These are phyloP conservation scores for Hirtodrosophila alboralis DNA, from an alignment of 2,888 invertebrate genomes.

Conservation along the genomic window DNA sequence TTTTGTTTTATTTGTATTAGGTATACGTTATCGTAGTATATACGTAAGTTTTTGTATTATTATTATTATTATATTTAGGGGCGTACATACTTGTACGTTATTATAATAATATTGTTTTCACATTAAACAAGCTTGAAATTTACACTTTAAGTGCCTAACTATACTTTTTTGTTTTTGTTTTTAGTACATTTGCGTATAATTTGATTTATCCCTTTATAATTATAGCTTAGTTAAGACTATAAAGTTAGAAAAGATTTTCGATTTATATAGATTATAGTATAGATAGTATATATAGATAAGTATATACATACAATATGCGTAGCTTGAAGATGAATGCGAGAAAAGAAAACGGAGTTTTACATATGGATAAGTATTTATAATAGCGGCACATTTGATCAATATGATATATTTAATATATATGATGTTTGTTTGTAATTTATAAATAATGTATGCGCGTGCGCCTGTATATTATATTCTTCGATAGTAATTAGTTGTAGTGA, in stretches of 20 bases:
- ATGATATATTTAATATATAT: conserved; percentile 22
- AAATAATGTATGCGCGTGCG: conserved; percentile 25
- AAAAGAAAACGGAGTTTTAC: conserved; percentile 19
- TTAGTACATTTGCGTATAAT: conserved; percentile 66
- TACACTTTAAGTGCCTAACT: conserved; percentile 72
- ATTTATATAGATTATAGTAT: conserved; percentile 17
- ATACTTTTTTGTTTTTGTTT: too few species aligned
- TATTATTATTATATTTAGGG: conserved; percentile 19
- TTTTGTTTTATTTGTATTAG: conserved; percentile 35
- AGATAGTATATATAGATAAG: conserved; percentile 16
- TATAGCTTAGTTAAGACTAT: conserved; percentile 40
- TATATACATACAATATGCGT: conserved; percentile 33
- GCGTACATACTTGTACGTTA: conserved; percentile 18
- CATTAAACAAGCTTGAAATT: conserved; percentile 46
- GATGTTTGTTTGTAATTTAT: conserved; percentile 18
- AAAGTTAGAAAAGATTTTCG: conserved; percentile 43
- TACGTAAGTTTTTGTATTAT: conserved; percentile 33
- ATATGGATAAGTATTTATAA: conserved; percentile 9
- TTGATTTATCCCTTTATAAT: conserved; percentile 46
- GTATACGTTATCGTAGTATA: conserved; percentile 22
- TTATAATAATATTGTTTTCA: conserved; percentile 27
- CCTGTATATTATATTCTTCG: conserved; percentile 22
- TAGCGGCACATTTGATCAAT: conserved; percentile 33
- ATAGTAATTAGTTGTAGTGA: conserved; percentile 21
- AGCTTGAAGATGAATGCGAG: conserved; percentile 27